These are phyloP conservation scores for Etheostoma perlongum DNA, from an alignment of 2,797 vertebrate species.

Conservation along the genomic window DNA sequence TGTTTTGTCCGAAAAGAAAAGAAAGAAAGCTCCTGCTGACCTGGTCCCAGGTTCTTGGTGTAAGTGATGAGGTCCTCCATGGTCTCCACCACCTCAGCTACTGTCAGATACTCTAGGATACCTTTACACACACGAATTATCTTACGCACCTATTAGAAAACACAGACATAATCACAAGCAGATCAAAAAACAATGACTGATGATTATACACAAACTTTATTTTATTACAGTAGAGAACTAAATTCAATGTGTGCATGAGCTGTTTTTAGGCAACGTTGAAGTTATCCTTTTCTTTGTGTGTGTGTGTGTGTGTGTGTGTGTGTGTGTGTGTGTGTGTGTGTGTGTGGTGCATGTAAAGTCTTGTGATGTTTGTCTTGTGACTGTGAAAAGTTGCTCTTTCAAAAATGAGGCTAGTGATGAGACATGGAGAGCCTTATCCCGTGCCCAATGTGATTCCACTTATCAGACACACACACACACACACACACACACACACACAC, in stretches of 20 bases:
- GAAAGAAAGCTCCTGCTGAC: conserved; percentile 75
- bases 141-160: conserved; percentile 91
- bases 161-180: conserved; percentile 20
- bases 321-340: conserved; percentile 37
- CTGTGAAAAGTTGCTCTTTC: conserved; percentile 55
- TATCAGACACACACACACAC: conserved; percentile 49
- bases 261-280: conserved; percentile 34
- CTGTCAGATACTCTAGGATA: conserved; percentile 97
- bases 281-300: conserved; percentile 37
- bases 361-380: conserved; percentile 85
- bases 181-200: not conserved
- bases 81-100: conserved; percentile 97
- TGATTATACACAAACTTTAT: not conserved
- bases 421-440: conserved; percentile 61
- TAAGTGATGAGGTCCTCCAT: conserved; percentile 99
- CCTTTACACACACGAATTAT: conserved; percentile 99
- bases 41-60: conserved; percentile 98
- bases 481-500: conserved; percentile 32
- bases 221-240: conserved; percentile 19
- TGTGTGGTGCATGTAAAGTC: conserved; percentile 54
- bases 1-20: not conserved
- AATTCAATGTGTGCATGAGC: conserved; percentile 12
- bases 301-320: not conserved
- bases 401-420: conserved; percentile 70
- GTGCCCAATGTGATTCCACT: conserved; percentile 75